A percentile compares a stretch with the other conserved stretches of the same genome.
These are phyloP conservation scores for Mormyrus proboscirostris DNA, from an alignment of 2,797 vertebrate species.

Conservation along the genomic window DNA sequence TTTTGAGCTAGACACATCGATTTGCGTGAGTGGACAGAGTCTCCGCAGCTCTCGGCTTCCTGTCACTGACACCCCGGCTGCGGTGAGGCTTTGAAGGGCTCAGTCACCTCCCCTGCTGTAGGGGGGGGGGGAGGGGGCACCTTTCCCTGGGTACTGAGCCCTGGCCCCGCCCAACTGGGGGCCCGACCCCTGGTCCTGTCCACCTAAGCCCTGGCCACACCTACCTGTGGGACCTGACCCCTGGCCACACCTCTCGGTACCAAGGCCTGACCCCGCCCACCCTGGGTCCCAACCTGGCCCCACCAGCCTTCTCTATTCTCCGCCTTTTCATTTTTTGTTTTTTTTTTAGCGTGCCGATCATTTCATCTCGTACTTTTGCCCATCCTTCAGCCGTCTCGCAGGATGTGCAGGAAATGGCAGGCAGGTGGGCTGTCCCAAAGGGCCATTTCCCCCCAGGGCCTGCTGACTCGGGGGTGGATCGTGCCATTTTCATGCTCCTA, in stretches of 20 bases:
- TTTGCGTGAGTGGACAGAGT: not conserved
- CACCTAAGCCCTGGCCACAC: too few species aligned
- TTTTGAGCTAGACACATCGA: not conserved
- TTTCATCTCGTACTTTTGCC: too few species aligned
- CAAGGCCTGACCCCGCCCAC: too few species aligned
- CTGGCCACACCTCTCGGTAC: too few species aligned
- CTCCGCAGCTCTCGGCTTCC: not conserved
- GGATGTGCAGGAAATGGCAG: not conserved
- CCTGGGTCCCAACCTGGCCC: too few species aligned
- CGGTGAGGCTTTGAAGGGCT: not conserved
- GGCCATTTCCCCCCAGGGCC: not conserved
- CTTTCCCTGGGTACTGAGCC: not conserved
- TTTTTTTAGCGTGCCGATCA: too few species aligned
- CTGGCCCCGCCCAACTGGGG: not conserved
- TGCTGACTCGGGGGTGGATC: too few species aligned
- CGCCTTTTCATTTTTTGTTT: too few species aligned
- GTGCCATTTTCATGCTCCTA: not conserved
- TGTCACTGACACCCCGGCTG: not conserved
- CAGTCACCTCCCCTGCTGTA: not conserved
- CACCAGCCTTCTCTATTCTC: too few species aligned
- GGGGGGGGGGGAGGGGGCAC: not conserved
- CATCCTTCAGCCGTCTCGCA: too few species aligned
- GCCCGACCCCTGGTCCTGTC: not conserved
- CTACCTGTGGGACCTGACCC: too few species aligned
- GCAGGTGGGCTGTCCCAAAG: not conserved